phyloP scores from a whole-genome alignment of 2,113 vertebrate genomes.

The Scytalopus superciliaris region DNA sequence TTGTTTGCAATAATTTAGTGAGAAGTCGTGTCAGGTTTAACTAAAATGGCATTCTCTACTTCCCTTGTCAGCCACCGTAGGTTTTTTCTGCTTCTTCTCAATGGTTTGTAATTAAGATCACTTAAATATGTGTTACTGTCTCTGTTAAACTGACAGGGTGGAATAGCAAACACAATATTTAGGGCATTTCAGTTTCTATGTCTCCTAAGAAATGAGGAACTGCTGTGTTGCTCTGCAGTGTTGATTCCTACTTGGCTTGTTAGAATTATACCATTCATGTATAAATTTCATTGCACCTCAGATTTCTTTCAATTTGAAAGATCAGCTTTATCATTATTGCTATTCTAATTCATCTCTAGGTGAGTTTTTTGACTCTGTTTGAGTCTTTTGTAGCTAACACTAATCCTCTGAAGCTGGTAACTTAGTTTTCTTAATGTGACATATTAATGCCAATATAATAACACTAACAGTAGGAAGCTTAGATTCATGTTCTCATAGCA shows the following conservation, averaged over 20 bases:
- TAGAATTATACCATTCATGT: not conserved
- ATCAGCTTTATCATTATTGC: not conserved
- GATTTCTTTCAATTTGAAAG: not conserved
- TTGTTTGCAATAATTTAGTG: not conserved
- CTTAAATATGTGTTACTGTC: not conserved
- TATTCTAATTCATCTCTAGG: not conserved
- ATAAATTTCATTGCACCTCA: not conserved
- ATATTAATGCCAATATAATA: not conserved
- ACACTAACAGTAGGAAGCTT: not conserved
- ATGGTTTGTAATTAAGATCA: not conserved
- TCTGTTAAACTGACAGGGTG: not conserved
- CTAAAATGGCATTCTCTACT: not conserved
- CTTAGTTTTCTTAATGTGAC: not conserved
- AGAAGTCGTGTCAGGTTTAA: not conserved
- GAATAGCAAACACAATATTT: not conserved
- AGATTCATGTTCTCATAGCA: not conserved
- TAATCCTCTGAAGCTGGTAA: not conserved
- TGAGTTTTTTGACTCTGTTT: not conserved
- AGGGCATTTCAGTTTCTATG: not conserved
- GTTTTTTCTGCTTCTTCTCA: not conserved
- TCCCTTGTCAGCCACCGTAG: not conserved
- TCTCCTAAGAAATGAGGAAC: not conserved
- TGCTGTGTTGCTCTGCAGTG: not conserved
- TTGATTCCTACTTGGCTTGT: not conserved
- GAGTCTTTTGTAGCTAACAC: not conserved